phyloP scores from a whole-genome alignment of 2,888 invertebrate genomes.

The Aplocera efformata region DNA sequence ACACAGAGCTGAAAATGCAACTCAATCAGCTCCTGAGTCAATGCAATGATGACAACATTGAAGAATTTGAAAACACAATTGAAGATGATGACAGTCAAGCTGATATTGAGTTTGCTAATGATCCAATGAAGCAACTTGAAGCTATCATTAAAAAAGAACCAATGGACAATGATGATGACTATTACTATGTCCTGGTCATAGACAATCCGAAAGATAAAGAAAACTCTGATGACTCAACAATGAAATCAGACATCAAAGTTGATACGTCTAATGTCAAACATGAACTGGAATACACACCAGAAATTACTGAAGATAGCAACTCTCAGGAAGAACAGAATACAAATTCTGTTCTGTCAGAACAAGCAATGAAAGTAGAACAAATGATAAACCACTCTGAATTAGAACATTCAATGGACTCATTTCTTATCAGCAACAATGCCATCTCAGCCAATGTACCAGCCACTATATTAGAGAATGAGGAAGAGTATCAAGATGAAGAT shows the following conservation, averaged over 20 bases:
- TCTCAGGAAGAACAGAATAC: too few relatives aligned
- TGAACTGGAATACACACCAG: too few relatives aligned
- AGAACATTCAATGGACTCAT: slow-evolving; percentile 60
- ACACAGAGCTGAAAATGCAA: slow-evolving; percentile 61
- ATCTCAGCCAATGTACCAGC: slow-evolving; percentile 66
- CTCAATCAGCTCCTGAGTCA: slow-evolving; percentile 46
- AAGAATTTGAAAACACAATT: slow-evolving; percentile 28
- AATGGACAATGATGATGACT: slow-evolving; percentile 69
- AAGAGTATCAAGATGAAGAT: slow-evolving; percentile 53
- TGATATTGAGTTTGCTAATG: slow-evolving; percentile 50
- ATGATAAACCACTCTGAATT: slow-evolving; percentile 35
- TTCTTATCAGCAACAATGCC: slow-evolving; percentile 51
- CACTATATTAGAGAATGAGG: slow-evolving; percentile 70
- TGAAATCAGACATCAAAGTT: too few relatives aligned
- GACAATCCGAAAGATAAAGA: slow-evolving; percentile 48
- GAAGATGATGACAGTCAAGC: slow-evolving; percentile 14
- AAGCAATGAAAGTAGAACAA: neutral
- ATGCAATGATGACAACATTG: slow-evolving; percentile 32
- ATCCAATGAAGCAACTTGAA: slow-evolving; percentile 64
- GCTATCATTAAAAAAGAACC: slow-evolving; percentile 66
- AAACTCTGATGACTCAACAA: slow-evolving; percentile 2
- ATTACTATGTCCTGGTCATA: slow-evolving; percentile 71
- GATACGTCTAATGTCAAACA: too few relatives aligned
- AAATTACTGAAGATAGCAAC: too few relatives aligned
- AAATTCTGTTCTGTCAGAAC: too few relatives aligned